Evolutionary conservation across 2,888 invertebrate species (phyloP).

Genomic region (Spodoptera picta): DNA sequence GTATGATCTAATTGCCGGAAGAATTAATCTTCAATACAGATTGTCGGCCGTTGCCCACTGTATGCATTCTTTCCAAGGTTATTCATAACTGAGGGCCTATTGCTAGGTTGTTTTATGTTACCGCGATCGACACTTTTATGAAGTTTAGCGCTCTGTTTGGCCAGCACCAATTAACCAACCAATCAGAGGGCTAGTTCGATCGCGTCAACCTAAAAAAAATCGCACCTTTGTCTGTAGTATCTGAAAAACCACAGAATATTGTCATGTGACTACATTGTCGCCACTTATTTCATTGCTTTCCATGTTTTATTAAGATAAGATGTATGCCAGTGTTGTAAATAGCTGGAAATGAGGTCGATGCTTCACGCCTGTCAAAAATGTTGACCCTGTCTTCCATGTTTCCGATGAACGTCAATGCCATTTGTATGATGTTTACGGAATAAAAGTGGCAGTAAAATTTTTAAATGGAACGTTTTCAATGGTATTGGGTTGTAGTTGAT

Average conservation of each 20-base stretch:
- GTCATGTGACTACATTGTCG: slow-evolving; percentile 35
- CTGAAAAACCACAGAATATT: no score
- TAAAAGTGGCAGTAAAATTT: slow-evolving; percentile 2
- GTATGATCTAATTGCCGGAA: slow-evolving; percentile 49
- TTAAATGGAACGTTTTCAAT: slow-evolving; percentile 17
- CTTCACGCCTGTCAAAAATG: slow-evolving; percentile 28
- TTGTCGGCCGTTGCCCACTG: slow-evolving; percentile 40
- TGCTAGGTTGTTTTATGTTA: no score
- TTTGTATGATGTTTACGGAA: not conserved
- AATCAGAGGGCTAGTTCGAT: no score
- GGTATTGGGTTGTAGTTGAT: no score
- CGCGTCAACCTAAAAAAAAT: no score
- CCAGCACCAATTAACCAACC: no score
- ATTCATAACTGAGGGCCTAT: not conserved
- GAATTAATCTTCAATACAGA: slow-evolving; percentile 46
- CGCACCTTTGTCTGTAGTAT: no score
- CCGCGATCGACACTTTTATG: no score
- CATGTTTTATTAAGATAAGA: slow-evolving; percentile 42
- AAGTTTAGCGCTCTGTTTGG: no score
- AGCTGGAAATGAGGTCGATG: slow-evolving; percentile 18
- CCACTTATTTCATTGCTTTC: slow-evolving; percentile 29
- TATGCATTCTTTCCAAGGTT: slow-evolving; percentile 47
- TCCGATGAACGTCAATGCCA: slow-evolving; percentile 17
- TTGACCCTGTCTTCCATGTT: slow-evolving; percentile 6
- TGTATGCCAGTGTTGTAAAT: slow-evolving; percentile 33